A percentile compares a stretch with the other conserved stretches of the same genome.
Conservation (phyloP, 1,140 invertebrate genomes). For the Himalopsyche phryganea region DNA sequence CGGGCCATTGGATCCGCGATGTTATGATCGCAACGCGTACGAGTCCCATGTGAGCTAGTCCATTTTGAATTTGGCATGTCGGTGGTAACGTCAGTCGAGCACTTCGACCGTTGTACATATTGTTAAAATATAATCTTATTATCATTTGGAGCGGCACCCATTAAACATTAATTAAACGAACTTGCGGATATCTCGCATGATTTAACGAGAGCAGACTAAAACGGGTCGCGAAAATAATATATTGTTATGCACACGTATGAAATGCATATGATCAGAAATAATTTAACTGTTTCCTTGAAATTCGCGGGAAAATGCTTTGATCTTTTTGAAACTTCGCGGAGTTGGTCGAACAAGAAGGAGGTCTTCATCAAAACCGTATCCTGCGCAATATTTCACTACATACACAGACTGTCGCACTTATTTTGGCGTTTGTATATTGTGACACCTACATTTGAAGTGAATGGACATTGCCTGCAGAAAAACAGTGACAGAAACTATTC, state of each 20-base stretch:
- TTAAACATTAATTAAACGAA: neutral
- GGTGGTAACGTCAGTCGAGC: slow-evolving; percentile 3
- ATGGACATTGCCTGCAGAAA: too few species aligned
- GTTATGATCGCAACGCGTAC: neutral
- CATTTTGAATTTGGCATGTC: slow-evolving; percentile 8
- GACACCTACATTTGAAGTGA: too few species aligned
- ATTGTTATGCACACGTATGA: slow-evolving; percentile 19
- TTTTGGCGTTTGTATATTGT: too few species aligned
- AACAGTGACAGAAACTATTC: too few species aligned
- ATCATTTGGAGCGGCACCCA: neutral
- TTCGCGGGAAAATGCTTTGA: slow-evolving; percentile 7
- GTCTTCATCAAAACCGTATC: slow-evolving; percentile 1
- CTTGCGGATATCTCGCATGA: neutral
- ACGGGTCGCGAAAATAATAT: slow-evolving; percentile 10
- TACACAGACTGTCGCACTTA: too few species aligned
- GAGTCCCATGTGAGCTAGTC: slow-evolving; percentile 16
- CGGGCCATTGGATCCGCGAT: slow-evolving; percentile 5
- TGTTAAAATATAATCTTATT: neutral
- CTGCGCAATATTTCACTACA: too few species aligned
- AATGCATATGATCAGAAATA: slow-evolving; percentile 14
- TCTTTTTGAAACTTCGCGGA: neutral
- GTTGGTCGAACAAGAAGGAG: slow-evolving; percentile 12
- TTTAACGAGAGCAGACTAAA: slow-evolving; percentile 6
- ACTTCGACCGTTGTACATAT: neutral
- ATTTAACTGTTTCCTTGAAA: slow-evolving; percentile 3